A percentile compares a stretch with the other conserved stretches of the same genome.
Conservation (phyloP, 2,888 invertebrate species). For the Patella ulyssiponensis region DNA sequence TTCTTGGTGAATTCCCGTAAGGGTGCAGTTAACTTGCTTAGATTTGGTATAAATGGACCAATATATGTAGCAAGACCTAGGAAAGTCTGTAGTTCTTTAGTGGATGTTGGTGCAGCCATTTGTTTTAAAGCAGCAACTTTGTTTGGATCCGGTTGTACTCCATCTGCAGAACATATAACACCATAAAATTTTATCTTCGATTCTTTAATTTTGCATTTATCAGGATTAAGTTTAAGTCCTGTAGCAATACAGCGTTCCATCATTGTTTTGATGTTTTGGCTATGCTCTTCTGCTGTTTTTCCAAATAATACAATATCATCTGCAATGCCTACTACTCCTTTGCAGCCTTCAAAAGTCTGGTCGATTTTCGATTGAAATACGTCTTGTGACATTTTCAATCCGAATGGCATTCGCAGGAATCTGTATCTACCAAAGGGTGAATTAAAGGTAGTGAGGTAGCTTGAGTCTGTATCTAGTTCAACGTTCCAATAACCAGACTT, state of each 20-base stretch:
- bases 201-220: slow-evolving; percentile 13
- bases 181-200: slow-evolving; percentile 18
- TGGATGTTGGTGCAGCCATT: neutral
- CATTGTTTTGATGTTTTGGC: slow-evolving; percentile 10
- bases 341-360: slow-evolving; percentile 21
- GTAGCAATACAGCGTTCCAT: slow-evolving; percentile 11
- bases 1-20: neutral
- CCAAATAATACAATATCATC: slow-evolving; percentile 22
- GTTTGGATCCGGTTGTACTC: slow-evolving; percentile 11
- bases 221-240: slow-evolving; percentile 19
- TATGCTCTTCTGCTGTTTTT: slow-evolving; percentile 12
- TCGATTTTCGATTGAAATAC: slow-evolving; percentile 24
- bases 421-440: neutral
- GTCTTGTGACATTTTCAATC: slow-evolving; percentile 17
- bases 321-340: slow-evolving; percentile 14
- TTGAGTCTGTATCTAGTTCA: slow-evolving; percentile 12
- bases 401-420: neutral
- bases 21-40: neutral
- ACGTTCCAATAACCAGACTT: slow-evolving; percentile 37
- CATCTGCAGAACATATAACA: slow-evolving; percentile 1
- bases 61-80: neutral
- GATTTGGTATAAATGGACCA: neutral
- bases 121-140: neutral
- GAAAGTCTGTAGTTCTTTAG: neutral
- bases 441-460: neutral